Evolutionary conservation across 2,888 invertebrate species (phyloP).

Genomic region (Pilophorus perplexus): DNA sequence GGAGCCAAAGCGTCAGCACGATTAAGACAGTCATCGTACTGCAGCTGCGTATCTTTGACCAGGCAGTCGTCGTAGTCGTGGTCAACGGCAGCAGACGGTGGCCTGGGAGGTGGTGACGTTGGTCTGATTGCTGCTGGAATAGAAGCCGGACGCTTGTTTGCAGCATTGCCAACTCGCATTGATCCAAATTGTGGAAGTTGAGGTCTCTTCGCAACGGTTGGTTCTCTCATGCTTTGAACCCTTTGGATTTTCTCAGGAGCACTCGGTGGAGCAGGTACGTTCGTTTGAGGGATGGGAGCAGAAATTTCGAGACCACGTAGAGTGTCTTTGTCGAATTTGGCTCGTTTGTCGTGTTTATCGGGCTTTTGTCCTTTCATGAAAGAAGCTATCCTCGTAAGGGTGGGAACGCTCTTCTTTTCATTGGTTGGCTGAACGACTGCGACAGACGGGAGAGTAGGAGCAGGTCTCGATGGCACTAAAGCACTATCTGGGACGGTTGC

Average conservation of each 20-base stretch:
- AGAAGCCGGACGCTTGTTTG: slow-evolving; percentile 67
- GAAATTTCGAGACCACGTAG: slow-evolving; percentile 78
- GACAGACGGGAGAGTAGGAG: slow-evolving; percentile 45
- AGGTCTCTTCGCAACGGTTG: slow-evolving; percentile 58
- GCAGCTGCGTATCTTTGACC: slow-evolving; percentile 48
- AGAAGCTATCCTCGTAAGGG: slow-evolving; percentile 54
- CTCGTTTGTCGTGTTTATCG: slow-evolving; percentile 53
- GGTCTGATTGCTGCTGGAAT: slow-evolving; percentile 60
- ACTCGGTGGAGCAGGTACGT: slow-evolving; percentile 65
- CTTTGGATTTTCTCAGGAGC: slow-evolving; percentile 63
- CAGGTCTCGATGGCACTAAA: slow-evolving; percentile 41
- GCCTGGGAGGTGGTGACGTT: slow-evolving; percentile 67
- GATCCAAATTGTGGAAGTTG: slow-evolving; percentile 76
- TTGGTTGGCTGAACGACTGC: slow-evolving; percentile 18
- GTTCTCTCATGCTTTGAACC: slow-evolving; percentile 78
- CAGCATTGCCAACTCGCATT: slow-evolving; percentile 66
- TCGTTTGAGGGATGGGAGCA: slow-evolving; percentile 72
- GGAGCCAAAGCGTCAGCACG: slow-evolving; percentile 58
- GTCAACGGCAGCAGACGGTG: slow-evolving; percentile 53
- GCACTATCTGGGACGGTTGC: slow-evolving; percentile 4
- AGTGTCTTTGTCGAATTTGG: slow-evolving; percentile 65
- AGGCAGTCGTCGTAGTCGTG: slow-evolving; percentile 34
- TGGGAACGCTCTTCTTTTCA: slow-evolving; percentile 53
- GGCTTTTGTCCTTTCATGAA: slow-evolving; percentile 48
- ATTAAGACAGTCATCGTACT: slow-evolving; percentile 76